phyloP scores from a whole-genome alignment of 2,888 invertebrate genomes.

The Polietes domitor region DNA sequence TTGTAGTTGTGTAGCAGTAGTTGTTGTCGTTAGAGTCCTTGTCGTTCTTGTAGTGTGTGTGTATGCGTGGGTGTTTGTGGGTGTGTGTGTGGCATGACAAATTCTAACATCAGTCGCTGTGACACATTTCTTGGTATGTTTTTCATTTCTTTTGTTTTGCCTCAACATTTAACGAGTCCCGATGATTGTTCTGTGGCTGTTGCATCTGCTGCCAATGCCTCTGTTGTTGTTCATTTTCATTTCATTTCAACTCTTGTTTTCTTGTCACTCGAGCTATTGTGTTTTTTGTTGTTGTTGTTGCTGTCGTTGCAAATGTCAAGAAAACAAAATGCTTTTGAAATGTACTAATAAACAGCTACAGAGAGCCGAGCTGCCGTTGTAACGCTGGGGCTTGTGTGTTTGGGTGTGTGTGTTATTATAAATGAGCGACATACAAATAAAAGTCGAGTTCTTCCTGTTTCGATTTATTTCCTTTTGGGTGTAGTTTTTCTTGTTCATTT shows the following conservation, averaged over 20 bases:
- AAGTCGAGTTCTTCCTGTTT: slow-evolving; percentile 27
- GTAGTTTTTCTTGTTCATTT: slow-evolving; percentile 18
- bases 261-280: too few relatives aligned
- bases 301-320: slow-evolving; percentile 62
- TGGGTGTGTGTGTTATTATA: slow-evolving; percentile 38
- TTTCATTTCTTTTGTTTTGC: slow-evolving; percentile 4
- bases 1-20: slow-evolving; percentile 33
- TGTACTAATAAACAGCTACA: slow-evolving; percentile 49
- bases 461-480: slow-evolving; percentile 26
- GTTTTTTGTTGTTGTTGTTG: neutral
- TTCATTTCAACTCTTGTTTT: neutral
- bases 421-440: slow-evolving; percentile 52
- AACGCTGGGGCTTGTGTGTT: slow-evolving; percentile 28
- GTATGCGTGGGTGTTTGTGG: neutral
- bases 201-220: slow-evolving; percentile 24
- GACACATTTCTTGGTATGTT: slow-evolving; percentile 61
- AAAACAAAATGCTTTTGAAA: slow-evolving; percentile 65
- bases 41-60: slow-evolving; percentile 8
- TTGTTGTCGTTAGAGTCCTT: slow-evolving; percentile 27
- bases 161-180: slow-evolving; percentile 1
- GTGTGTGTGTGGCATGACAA: slow-evolving; percentile 59
- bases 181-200: slow-evolving; percentile 39
- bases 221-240: slow-evolving; percentile 13
- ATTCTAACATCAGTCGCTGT: slow-evolving; percentile 66
- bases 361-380: slow-evolving; percentile 50